phyloP scores from a whole-genome alignment of 2,797 vertebrate species.

The Cirrhinus molitorella region DNA sequence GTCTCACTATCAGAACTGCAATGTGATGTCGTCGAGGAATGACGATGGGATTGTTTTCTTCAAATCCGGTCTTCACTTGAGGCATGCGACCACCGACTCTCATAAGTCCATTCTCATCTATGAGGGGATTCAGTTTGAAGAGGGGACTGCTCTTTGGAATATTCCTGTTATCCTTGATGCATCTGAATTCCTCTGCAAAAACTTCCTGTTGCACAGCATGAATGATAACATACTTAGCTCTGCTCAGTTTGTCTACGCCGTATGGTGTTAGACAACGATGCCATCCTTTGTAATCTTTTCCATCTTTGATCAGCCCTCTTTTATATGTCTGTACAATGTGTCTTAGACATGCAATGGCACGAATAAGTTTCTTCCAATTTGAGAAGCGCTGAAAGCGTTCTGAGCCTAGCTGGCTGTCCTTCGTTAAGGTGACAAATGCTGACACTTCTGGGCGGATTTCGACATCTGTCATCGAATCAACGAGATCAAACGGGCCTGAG shows the following conservation, averaged over 20 bases:
- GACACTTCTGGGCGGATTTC: neutral
- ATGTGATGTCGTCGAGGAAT: constrained; percentile 4
- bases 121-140: neutral
- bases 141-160: neutral
- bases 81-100: constrained; percentile 15
- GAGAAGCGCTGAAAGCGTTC: neutral
- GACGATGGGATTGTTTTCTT: constrained; percentile 13
- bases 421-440: neutral
- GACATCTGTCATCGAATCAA: neutral
- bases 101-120: constrained; percentile 33
- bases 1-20: constrained; percentile 5
- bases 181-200: neutral
- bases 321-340: neutral
- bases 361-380: neutral
- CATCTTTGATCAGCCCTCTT: neutral
- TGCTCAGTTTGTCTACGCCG: neutral
- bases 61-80: neutral
- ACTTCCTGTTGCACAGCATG: neutral
- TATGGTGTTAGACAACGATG: neutral
- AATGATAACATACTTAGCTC: neutral
- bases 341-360: neutral
- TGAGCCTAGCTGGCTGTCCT: neutral
- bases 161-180: neutral
- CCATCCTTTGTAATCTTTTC: neutral
- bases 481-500: neutral